Base-by-base conservation (phyloP, 1,140 invertebrate genomes). In the Lepidurus arcticus region DNA sequence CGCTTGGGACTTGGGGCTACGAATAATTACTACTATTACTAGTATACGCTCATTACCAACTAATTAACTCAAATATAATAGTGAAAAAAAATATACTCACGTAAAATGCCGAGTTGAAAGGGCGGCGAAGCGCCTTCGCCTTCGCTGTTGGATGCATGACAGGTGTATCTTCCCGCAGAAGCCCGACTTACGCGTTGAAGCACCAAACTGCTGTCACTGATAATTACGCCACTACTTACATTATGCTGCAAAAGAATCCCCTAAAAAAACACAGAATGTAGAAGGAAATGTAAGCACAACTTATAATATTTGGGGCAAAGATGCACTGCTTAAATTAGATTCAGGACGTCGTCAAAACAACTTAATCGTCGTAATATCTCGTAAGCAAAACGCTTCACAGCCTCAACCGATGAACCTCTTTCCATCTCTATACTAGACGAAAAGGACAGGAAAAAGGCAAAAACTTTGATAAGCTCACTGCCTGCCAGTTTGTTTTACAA, bases 161-260 rank as follows among this genome's bases (percentile, higher is more conserved):
- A 91, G 42, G 87, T 92, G 85, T 96, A 96, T 81, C 90, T 90
- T 7, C 90, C 90, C 1, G 88, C 88, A 76, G 87, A 87, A 76
- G 85, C 85, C 80, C 89, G 84, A 11, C 87, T 88, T 77, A 90
- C 88, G 81, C 87, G 88, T 82, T 90, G 89, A 75, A 91, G 85
- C 13, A 90, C 89, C 73, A 90, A 85, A 80, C 88, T 90, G 82
- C 90, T 89, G 84, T 90, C 90, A 79, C 88, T 89, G 81, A 89
- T 86, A 80, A 91, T 90, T 75, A 90, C 86, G 77, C 90, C 88
- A 10, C 88, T 87, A n/a, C 88, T 87, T 44, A 87, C 86, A 83
- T 90, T 91, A 80, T 90, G 89, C 77, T 87, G 86, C 78, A 91
- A 81, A 77, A 88, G 83, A 73, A 85, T 84, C 42, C 86, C 87